These are phyloP conservation scores for Cardiocondyla obscurior DNA, from an alignment of 1,140 invertebrate genomes.

Conservation along the genomic window DNA sequence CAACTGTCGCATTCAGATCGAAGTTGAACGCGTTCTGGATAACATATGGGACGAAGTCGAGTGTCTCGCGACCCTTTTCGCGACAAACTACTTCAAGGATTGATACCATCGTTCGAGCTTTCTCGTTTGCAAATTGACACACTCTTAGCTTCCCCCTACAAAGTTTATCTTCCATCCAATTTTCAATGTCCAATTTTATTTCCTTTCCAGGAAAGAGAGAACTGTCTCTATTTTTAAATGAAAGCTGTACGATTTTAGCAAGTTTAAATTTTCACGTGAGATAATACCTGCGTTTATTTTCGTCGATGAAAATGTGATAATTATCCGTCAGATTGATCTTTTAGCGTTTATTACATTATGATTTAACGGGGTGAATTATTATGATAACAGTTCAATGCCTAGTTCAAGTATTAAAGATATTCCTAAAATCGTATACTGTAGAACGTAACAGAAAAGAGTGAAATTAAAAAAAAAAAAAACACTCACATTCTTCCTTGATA, in stretches of 20 bases:
- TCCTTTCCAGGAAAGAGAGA: not conserved
- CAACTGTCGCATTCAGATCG: conserved; percentile 74
- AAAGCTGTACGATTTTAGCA: not conserved
- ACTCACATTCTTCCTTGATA: conserved; percentile 79
- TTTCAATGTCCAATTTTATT: not conserved
- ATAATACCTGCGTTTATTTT: not conserved
- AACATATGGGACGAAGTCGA: conserved; percentile 77
- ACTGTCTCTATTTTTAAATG: not conserved
- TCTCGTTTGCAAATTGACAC: conserved; percentile 38
- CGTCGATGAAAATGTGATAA: not conserved
- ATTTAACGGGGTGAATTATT: not conserved
- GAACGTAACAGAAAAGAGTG: conserved; percentile 46
- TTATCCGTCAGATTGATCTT: not conserved
- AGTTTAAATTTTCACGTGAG: not conserved
- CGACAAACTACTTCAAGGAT: conserved; percentile 65
- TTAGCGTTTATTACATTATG: not conserved
- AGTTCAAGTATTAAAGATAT: not conserved
- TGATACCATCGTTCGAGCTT: conserved; percentile 33
- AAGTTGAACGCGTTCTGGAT: conserved; percentile 66
- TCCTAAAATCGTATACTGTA: not conserved
- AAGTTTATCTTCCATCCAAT: not conserved
- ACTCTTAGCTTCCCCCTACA: not conserved
- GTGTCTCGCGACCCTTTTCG: conserved; percentile 27
- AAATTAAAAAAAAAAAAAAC: conserved; percentile 73
- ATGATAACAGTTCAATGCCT: not conserved